A percentile compares a stretch with the other conserved stretches of the same genome.
Evolutionary conservation across 1,140 invertebrate species (phyloP).

Genomic region (Neodiprion pinetum): DNA sequence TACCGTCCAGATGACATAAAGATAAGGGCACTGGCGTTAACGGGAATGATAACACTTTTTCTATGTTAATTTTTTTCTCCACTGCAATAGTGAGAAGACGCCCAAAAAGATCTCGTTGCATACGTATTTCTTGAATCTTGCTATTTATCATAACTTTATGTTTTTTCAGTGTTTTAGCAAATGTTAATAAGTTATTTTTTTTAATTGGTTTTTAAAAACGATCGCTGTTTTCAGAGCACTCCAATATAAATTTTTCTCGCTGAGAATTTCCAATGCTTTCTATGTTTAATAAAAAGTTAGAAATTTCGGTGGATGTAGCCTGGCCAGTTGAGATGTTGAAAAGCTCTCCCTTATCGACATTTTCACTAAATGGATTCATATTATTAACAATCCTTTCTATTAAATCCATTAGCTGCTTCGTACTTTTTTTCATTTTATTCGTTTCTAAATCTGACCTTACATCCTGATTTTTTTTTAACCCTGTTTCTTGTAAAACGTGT

Average conservation of each 20-base stretch:
- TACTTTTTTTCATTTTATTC: slow-evolving; percentile 16
- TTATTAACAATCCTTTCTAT: slow-evolving; percentile 19
- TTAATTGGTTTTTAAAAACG: background rate
- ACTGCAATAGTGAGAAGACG: slow-evolving; percentile 30
- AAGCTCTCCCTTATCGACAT: background rate
- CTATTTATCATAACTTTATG: slow-evolving; percentile 24
- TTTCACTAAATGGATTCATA: slow-evolving; percentile 24
- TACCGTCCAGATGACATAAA: slow-evolving; percentile 17
- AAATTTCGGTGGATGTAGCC: background rate
- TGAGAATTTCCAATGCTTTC: background rate
- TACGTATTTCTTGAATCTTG: slow-evolving; percentile 26
- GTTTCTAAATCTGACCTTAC: slow-evolving; percentile 28
- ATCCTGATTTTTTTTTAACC: slow-evolving; percentile 29
- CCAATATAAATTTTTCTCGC: background rate
- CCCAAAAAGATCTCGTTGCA: slow-evolving; percentile 36
- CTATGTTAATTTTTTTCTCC: slow-evolving; percentile 28
- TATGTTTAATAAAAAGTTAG: background rate
- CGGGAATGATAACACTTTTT: slow-evolving; percentile 32
- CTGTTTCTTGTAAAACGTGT: slow-evolving; percentile 23
- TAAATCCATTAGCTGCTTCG: slow-evolving; percentile 12
- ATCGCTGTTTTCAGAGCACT: background rate
- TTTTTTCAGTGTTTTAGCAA: slow-evolving; percentile 21
- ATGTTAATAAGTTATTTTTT: slow-evolving; percentile 6
- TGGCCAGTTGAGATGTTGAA: background rate
- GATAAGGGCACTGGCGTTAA: slow-evolving; percentile 34